These are phyloP conservation scores for Patella ulyssiponensis DNA, from an alignment of 2,888 invertebrate species.

Conservation along the genomic window DNA sequence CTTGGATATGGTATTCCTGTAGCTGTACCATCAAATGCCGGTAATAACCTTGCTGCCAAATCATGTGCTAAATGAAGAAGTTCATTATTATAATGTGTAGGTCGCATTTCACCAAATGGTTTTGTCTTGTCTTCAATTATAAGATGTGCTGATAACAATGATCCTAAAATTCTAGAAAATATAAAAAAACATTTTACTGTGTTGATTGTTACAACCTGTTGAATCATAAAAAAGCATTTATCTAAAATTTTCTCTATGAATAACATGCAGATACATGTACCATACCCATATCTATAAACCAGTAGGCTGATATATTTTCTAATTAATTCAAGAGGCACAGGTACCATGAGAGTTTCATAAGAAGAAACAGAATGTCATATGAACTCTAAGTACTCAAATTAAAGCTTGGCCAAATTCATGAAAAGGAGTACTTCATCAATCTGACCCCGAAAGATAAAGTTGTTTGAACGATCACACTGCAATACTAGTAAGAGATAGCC, in stretches of 20 bases:
- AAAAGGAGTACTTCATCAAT: too few species aligned
- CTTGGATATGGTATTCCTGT: conserved; percentile 77
- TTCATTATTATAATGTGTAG: conserved; percentile 76
- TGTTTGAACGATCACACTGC: too few species aligned
- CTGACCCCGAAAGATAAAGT: too few species aligned
- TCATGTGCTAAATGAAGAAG: conserved; percentile 78
- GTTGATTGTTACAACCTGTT: background rate
- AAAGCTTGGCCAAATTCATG: too few species aligned
- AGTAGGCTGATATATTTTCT: too few species aligned
- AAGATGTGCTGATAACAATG: conserved; percentile 78
- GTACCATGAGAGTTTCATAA: too few species aligned
- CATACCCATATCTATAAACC: too few species aligned
- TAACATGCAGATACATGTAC: background rate
- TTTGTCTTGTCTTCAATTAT: conserved; percentile 76
- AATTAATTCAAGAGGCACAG: too few species aligned
- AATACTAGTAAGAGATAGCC: too few species aligned
- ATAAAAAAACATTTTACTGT: background rate
- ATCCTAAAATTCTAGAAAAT: conserved; percentile 75
- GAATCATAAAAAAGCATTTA: background rate
- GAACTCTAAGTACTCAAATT: too few species aligned
- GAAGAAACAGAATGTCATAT: too few species aligned
- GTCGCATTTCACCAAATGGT: conserved; percentile 74
- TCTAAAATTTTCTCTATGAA: background rate
- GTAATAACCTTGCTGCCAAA: conserved; percentile 76
- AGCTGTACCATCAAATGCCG: conserved; percentile 77